Evolutionary conservation across 2,888 invertebrate genomes (phyloP), one percentile per base, ranked within the genome.

Genomic region (Drosophila prostipennis): DNA sequence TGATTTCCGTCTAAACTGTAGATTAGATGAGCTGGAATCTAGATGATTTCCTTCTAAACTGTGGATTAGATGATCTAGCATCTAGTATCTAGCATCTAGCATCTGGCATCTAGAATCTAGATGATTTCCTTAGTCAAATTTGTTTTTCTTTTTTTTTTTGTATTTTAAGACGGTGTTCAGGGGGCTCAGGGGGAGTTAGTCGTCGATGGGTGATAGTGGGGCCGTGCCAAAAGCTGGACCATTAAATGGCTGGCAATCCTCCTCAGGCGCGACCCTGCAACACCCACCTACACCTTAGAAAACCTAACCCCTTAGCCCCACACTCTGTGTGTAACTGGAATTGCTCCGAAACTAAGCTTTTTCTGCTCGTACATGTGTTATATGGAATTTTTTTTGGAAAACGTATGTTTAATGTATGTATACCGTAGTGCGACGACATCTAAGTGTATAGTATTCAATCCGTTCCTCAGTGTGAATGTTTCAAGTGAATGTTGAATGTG

Each of bases 291-390:
- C 8, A 3, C 34, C 39, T 19, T 19, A 40, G 8, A 5, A 2
- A 26, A 26, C 3, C 7, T 19, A 23, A 23, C 29, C n/a, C 19
- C 14, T 36, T 7, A 0, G 7, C 6, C 11, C 7, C 34, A 26
- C 11, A 14, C 55, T 29, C 10, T 40, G 0, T 16, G 7, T 26
- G 26, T 26, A 36, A 32, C 51, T 29, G 60, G 46, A 63, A 70
- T 71, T 77, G 64, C 55, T 51, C 69, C 70, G 49, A 64, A 71
- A 77, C 67, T 76, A 81, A 83, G 85, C 81, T 82, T 80, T 77
- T 84, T 70, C 73, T 87, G 84, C 87, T 86, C 87, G 86, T 84
- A 88, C 80, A 81, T 87, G 89, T 89, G 86, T 86, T 90, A 81
- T 87, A 77, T 77, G 80, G 58, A 51, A 29, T 37, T 55, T 61